A percentile compares a stretch with the other conserved stretches of the same genome.
Evolutionary conservation across 2,797 vertebrate species (phyloP).

Genomic region (Urosaurus nigricauda): DNA sequence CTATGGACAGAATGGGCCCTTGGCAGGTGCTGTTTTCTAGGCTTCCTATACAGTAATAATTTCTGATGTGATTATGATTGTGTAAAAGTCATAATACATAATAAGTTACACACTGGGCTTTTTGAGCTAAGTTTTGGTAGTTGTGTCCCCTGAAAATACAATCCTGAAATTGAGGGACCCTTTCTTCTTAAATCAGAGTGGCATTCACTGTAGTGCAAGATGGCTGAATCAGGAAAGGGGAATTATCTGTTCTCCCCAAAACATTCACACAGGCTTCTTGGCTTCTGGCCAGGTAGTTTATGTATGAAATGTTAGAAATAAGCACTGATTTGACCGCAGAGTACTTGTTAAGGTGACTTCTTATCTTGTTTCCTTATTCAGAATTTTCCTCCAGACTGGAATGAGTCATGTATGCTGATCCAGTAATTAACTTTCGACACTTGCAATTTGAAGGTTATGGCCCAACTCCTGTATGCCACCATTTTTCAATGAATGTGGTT

Average conservation of each 20-base stretch:
- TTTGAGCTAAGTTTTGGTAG: not conserved
- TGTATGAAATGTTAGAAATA: not conserved
- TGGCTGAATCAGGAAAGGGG: not conserved
- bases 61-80: not conserved
- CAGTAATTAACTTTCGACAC: not conserved
- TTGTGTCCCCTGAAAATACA: not conserved
- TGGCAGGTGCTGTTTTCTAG: not conserved
- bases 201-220: not conserved
- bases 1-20: not conserved
- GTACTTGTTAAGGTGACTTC: not conserved
- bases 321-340: not conserved
- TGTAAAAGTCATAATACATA: not conserved
- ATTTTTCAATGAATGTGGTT: not conserved
- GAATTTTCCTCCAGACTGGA: not conserved
- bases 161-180: not conserved
- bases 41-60: not conserved
- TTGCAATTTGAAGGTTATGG: not conserved
- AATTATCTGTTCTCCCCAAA: not conserved
- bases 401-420: not conserved
- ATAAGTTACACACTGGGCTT: not conserved
- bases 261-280: not conserved
- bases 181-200: not conserved
- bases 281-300: too few species aligned
- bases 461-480: not conserved
- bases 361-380: not conserved